phyloP scores from a whole-genome alignment of 2,888 invertebrate species.

The Antheraea yamamai region DNA sequence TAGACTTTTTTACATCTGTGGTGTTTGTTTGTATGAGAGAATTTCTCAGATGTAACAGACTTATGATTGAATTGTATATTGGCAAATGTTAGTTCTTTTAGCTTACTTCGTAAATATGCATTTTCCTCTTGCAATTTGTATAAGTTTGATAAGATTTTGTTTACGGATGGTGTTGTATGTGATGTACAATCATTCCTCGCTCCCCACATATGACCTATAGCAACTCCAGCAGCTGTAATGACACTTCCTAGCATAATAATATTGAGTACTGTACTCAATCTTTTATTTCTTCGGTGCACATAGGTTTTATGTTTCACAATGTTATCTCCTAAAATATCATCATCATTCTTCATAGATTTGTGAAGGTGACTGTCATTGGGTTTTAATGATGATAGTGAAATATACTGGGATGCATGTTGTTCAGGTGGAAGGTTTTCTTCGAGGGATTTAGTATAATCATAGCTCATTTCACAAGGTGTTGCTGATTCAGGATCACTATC shows the following conservation, averaged over 20 bases:
- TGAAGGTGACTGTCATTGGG: slow-evolving; percentile 43
- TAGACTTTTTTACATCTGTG: slow-evolving; percentile 70
- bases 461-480: slow-evolving; percentile 49
- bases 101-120: slow-evolving; percentile 65
- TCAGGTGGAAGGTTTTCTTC: slow-evolving; percentile 49
- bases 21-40: slow-evolving; percentile 44
- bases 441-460: slow-evolving; percentile 45
- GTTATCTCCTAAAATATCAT: slow-evolving; percentile 60
- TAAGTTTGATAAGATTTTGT: slow-evolving; percentile 73
- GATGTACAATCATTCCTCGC: slow-evolving; percentile 69
- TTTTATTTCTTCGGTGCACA: slow-evolving; percentile 75
- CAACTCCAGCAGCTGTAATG: slow-evolving; percentile 75
- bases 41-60: slow-evolving; percentile 40
- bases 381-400: slow-evolving; percentile 42
- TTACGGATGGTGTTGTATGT: slow-evolving; percentile 65
- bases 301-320: slow-evolving; percentile 70
- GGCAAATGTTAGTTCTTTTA: slow-evolving; percentile 63
- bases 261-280: slow-evolving; percentile 72
- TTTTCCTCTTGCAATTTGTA: slow-evolving; percentile 79
- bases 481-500: slow-evolving; percentile 71
- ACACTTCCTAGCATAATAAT: slow-evolving; percentile 76
- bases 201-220: slow-evolving; percentile 79
- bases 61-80: slow-evolving; percentile 52
- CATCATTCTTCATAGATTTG: slow-evolving; percentile 51
- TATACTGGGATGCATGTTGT: slow-evolving; percentile 40